Percentiles rank a stretch among this genome's conserved stretches.
phyloP scores from a whole-genome alignment of 2,113 vertebrate genomes.

The Rattus norvegicus region GRCr8 NC_086025.1:61819001-61819500 shows the following conservation, averaged over 20 bases:
- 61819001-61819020: slow-evolving; percentile 23
- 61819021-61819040: slow-evolving; percentile 8
- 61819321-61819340: too few species aligned
- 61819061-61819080: neutral
- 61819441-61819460: too few species aligned
- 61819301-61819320: neutral
- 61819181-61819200: too few species aligned
- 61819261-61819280: neutral
- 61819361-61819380: too few species aligned
- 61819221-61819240: too few species aligned
- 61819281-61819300: neutral
- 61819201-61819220: too few species aligned
- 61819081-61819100: neutral
- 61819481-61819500: too few species aligned
- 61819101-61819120: neutral
- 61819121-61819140: neutral
- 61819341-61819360: too few species aligned
- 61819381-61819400: too few species aligned
- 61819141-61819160: neutral
- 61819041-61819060: neutral
- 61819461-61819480: too few species aligned
- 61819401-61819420: too few species aligned
- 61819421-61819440: too few species aligned
- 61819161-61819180: neutral
- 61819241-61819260: neutral